Base-by-base conservation (phyloP, 2,113 vertebrate genomes). In the Thamnaconus septentrionalis region DNA sequence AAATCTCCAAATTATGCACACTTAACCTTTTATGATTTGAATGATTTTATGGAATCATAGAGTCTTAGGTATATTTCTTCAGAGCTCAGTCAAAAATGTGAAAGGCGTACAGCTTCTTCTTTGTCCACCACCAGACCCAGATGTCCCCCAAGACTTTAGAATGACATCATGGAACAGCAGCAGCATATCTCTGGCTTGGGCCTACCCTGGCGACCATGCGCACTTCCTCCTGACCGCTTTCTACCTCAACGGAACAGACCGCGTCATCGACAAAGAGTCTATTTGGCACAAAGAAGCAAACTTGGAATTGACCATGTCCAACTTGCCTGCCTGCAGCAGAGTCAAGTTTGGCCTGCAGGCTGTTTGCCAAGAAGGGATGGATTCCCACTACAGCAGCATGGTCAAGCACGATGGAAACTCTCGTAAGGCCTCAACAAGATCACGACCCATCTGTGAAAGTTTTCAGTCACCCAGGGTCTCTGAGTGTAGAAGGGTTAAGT, bases 291-390 rank as follows among this genome's bases (percentile, higher is more conserved):
- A 4, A 1, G 50, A 53, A 1, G 55, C 64, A 0, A n/a, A 39
- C 41, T 70, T 82, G 3, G 47, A 1, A 1, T 81, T 84, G 58
- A 65, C 43, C 9, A 5, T 85, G 49, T 71, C 73, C 0, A 71
- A 81, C 48, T 55, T 90, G 76, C 64, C 69, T 43, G 87, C 89
- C 7, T 91, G 90, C 58, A 72, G 12, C 51, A 78, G 79, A 56
- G 73, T 91, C 4, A 73, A 43, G 49, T 86, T 91, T 8, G 81
- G 83, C 64, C 73, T 91, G 12, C 89, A 91, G 75, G 83, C 87
- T 0, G 82, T 90, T 39, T 91, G 90, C 8, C 72, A 78, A 57
- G 54, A 61, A 0, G 87, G 84, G 10, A 7, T 44, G 0, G 81
- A 82, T 56, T 59, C 71, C 5, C 67, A 76, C 41, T 81, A 61